These are phyloP conservation scores for Petrocephalus sullivani DNA, from an alignment of 2,797 vertebrate species.

Conservation along the genomic window DNA sequence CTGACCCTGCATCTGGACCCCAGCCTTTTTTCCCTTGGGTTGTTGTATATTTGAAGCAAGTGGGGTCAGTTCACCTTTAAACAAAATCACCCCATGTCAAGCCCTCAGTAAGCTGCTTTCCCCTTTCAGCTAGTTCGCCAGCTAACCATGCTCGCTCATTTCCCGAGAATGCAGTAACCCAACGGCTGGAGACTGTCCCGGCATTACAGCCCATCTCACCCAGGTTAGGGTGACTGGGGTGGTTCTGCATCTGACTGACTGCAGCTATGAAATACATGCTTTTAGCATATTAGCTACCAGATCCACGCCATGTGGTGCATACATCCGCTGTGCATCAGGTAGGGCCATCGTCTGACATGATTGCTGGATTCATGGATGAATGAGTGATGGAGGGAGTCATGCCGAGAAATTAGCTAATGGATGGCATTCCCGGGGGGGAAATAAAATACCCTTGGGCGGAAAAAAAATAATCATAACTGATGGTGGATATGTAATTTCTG, in stretches of 20 bases:
- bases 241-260: neutral
- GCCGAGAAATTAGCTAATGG: conserved; percentile 68
- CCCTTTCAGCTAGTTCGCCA: neutral
- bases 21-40: neutral
- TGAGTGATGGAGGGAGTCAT: conserved; percentile 62
- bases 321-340: neutral
- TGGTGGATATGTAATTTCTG: conserved; percentile 36
- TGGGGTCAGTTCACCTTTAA: neutral
- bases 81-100: neutral
- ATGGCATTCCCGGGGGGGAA: conserved; percentile 36
- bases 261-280: neutral
- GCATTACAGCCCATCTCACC: neutral
- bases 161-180: neutral
- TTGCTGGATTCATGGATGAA: conserved; percentile 56
- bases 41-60: neutral
- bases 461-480: neutral
- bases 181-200: neutral
- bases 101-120: neutral
- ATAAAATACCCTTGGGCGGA: neutral
- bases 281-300: neutral
- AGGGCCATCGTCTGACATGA: conserved; percentile 32
- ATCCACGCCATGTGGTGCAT: neutral
- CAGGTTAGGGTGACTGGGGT: neutral
- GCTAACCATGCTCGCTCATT: neutral
- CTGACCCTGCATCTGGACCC: neutral